Evolutionary conservation across 2,888 invertebrate genomes (phyloP).

Genomic region (Sclerodermus sp.): DNA sequence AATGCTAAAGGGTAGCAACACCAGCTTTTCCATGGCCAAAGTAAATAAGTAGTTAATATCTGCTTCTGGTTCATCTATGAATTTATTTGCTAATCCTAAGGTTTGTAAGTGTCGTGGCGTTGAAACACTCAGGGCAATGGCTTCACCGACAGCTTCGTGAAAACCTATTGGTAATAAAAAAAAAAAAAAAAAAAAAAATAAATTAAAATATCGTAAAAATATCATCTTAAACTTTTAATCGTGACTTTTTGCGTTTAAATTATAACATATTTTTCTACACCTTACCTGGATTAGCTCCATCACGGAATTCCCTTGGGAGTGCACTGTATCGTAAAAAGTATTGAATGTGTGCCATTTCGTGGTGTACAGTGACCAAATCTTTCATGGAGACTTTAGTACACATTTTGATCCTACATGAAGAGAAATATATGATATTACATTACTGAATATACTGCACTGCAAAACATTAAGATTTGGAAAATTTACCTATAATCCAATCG

Average conservation of each 20-base stretch:
- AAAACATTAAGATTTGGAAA: neutral
- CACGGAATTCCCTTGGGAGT: slow-evolving; percentile 82
- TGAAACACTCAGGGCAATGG: slow-evolving; percentile 80
- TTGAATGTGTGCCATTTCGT: slow-evolving; percentile 90
- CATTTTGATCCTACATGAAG: slow-evolving; percentile 74
- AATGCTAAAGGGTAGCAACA: slow-evolving; percentile 81
- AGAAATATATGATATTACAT: no score
- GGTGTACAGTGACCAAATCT: slow-evolving; percentile 84
- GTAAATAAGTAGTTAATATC: slow-evolving; percentile 85
- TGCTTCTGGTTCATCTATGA: slow-evolving; percentile 77
- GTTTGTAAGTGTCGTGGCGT: slow-evolving; percentile 85
- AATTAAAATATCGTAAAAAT: no score
- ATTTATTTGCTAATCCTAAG: slow-evolving; percentile 78
- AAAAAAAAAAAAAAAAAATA: neutral
- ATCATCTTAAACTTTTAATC: no score
- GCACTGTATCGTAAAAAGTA: slow-evolving; percentile 84
- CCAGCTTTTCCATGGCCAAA: slow-evolving; percentile 83
- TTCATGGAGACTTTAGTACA: slow-evolving; percentile 85
- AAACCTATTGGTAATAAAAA: slow-evolving; percentile 67
- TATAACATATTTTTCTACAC: neutral
- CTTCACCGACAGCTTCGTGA: slow-evolving; percentile 91
- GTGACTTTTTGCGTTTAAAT: no score
- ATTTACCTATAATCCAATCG: slow-evolving; percentile 78
- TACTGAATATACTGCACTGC: no score
- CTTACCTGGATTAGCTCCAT: slow-evolving; percentile 89